These are phyloP conservation scores for Rhabdornis inornatus DNA, from an alignment of 2,113 vertebrate genomes.

Conservation along the genomic window DNA sequence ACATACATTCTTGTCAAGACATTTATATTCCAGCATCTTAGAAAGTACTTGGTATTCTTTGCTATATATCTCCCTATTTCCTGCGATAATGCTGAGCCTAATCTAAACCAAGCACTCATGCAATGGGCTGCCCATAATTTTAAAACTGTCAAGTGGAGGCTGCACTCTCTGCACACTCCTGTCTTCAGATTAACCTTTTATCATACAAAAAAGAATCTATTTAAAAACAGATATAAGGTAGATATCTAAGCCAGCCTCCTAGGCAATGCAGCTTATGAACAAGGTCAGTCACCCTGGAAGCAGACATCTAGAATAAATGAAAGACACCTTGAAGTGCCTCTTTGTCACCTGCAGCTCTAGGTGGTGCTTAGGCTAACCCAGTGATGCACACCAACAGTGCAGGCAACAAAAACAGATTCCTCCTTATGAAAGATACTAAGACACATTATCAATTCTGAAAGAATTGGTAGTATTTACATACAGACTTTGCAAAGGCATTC, in stretches of 20 bases:
- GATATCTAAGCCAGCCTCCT: background rate
- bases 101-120: background rate
- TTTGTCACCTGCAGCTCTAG: background rate
- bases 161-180: background rate
- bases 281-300: background rate
- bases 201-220: background rate
- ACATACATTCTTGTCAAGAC: background rate
- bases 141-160: background rate
- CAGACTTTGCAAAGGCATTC: background rate
- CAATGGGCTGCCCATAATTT: background rate
- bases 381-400: fast-evolving
- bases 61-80: background rate
- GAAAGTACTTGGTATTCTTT: background rate
- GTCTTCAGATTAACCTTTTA: background rate
- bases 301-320: background rate
- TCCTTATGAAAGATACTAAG: background rate
- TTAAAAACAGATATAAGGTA: background rate
- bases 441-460: background rate
- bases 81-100: background rate
- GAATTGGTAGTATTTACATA: background rate
- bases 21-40: background rate
- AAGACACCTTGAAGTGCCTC: background rate
- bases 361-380: background rate
- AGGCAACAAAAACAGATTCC: background rate
- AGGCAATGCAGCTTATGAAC: background rate